phyloP scores from a whole-genome alignment of 2,888 invertebrate genomes.

The Pristionchus entomophagus region DNA sequence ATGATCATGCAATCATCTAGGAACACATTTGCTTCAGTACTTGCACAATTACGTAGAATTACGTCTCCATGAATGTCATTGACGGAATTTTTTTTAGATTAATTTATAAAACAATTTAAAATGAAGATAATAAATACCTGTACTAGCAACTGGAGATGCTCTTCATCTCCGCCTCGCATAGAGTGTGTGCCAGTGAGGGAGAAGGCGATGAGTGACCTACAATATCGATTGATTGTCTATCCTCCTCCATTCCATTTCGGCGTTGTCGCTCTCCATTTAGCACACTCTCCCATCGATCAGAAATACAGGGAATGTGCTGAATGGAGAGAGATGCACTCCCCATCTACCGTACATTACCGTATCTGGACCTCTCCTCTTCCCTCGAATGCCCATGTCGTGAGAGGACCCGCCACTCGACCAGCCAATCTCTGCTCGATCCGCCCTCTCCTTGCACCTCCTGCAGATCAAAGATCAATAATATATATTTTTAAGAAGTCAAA shows the following conservation, averaged over 20 bases:
- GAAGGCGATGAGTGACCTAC: conserved; percentile 93
- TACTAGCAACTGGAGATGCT: conserved; percentile 90
- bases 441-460: conserved; percentile 32
- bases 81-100: too few relatives aligned
- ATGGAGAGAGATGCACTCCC: too few relatives aligned
- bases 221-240: not conserved
- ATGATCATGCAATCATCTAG: too few relatives aligned
- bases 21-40: too few relatives aligned
- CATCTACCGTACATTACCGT: conserved; percentile 4
- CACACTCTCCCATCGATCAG: too few relatives aligned
- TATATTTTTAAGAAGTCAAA: too few relatives aligned
- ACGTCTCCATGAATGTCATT: too few relatives aligned
- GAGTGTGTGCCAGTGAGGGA: conserved; percentile 90
- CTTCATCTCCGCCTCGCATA: conserved; percentile 86
- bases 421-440: conserved; percentile 81
- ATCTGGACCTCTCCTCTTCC: conserved; percentile 47
- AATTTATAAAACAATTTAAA: not conserved
- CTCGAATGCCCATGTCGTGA: conserved; percentile 90
- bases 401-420: conserved; percentile 92
- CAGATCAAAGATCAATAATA: too few relatives aligned
- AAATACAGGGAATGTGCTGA: too few relatives aligned
- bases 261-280: too few relatives aligned
- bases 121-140: conserved; percentile 79
- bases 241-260: not conserved
- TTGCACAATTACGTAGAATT: too few relatives aligned